Base-by-base conservation (phyloP, 35 echinoderm and acorn worm genomes). In the Lytechinus pictus region DNA sequence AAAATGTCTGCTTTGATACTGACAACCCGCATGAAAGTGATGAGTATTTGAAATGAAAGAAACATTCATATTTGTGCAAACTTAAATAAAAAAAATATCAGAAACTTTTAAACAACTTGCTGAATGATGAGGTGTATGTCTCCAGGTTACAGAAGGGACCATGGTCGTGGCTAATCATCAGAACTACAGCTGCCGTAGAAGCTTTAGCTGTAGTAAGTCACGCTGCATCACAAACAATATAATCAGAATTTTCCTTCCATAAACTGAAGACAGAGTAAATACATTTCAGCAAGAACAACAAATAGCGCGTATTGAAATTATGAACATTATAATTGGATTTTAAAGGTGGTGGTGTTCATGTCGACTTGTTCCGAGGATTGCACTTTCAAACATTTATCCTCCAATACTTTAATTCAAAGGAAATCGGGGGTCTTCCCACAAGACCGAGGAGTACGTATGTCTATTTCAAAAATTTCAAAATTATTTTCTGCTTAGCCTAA, bases 141-240 rank as follows among this genome's bases (percentile, higher is more conserved):
- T 54, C 9, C 24, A 52, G 88, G 88, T 90, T 90, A 90, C 4
- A 44, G 88, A 52, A 54, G 88, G 52, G 28, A 10, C 11, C 4
- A 52, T 14, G 14, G 1, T 54, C 9, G 88, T 90, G 88, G 88
- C 88, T 14, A 54, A 90, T 13, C 27, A 90, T 90, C 88, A 90
- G 16, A 90, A 90, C 88, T 90, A 54, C 88, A 90, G 88, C 24
- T 90, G 88, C 88, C 10, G 2, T 52, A 44, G 52, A 9, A 52
- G 88, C 88, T 90, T 90, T 90, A 28, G 44, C 88, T 90, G 4
- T 52, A 90, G 88, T 52, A 90, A 52, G 44, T 90, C 88, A 90
- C 44, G 9, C 6, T 79, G 66, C 66, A 24, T n/a, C 66, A 79
- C 66, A 79, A 24, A 79, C 21, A 79, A 79, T 24, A 16, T 19